phyloP scores from a whole-genome alignment of 1,140 invertebrate species.

The Saccostrea glomerata region DNA sequence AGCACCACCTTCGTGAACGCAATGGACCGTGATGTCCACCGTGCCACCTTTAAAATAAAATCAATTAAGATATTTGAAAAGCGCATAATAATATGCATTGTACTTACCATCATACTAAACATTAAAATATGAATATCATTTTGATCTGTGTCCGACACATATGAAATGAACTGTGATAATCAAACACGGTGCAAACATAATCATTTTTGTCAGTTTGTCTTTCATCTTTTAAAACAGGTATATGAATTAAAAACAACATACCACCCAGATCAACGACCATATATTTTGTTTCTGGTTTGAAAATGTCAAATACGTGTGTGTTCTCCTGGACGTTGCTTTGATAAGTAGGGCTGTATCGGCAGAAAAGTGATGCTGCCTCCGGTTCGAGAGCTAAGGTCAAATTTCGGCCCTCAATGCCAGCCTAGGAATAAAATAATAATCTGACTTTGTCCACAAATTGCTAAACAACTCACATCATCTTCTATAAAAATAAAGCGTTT shows the following conservation, averaged over 20 bases:
- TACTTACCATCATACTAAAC: too few species aligned
- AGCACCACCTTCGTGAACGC: slow-evolving; percentile 42
- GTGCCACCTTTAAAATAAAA: slow-evolving; percentile 56
- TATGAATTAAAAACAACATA: background rate
- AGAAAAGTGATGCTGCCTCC: slow-evolving; percentile 48
- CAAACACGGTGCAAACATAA: too few species aligned
- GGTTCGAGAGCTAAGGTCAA: slow-evolving; percentile 53
- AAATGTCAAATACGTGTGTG: background rate
- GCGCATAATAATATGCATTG: background rate
- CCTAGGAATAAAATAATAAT: slow-evolving; percentile 19
- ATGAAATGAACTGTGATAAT: too few species aligned
- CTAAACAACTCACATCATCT: too few species aligned
- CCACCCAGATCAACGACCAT: slow-evolving; percentile 50
- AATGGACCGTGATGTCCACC: slow-evolving; percentile 59
- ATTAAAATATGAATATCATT: too few species aligned
- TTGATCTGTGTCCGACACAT: too few species aligned
- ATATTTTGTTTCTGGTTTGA: slow-evolving; percentile 47
- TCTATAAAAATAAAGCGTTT: too few species aligned
- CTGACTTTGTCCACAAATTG: too few species aligned
- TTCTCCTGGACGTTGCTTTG: background rate
- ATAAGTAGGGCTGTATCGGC: slow-evolving; percentile 44
- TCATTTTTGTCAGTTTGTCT: too few species aligned
- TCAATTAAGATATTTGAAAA: background rate
- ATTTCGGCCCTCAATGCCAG: slow-evolving; percentile 49
- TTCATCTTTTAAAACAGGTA: too few species aligned